These are phyloP conservation scores for Drosophila mercatorum DNA, from an alignment of 2,888 invertebrate species.

Conservation along the genomic window DNA sequence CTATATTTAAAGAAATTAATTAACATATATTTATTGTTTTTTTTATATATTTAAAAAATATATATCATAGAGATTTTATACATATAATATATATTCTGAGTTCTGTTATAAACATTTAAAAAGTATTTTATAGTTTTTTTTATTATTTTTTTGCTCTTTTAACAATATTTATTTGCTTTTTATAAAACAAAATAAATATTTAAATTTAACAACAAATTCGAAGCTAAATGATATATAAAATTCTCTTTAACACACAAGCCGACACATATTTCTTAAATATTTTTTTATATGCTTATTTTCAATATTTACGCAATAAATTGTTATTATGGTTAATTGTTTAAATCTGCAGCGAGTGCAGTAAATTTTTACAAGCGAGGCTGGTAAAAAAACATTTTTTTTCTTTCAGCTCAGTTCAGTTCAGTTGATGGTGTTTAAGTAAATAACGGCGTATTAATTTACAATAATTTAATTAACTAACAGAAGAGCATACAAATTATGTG, in stretches of 20 bases:
- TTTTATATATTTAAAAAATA: too few relatives aligned
- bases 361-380: neutral
- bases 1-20: too few relatives aligned
- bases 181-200: too few relatives aligned
- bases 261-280: too few relatives aligned
- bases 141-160: too few relatives aligned
- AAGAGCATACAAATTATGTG: neutral
- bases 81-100: too few relatives aligned
- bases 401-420: neutral
- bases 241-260: neutral
- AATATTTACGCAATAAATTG: constrained; percentile 8
- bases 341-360: constrained; percentile 14
- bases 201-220: too few relatives aligned
- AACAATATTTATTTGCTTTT: too few relatives aligned
- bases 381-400: neutral
- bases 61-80: too few relatives aligned
- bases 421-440: constrained; percentile 4
- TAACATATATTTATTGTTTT: too few relatives aligned
- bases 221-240: neutral
- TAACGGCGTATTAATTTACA: constrained; percentile 13
- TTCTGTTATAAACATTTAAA: too few relatives aligned
- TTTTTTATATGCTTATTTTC: neutral
- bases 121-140: too few relatives aligned
- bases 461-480: constrained; percentile 18
- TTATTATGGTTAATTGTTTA: constrained; percentile 24